Conservation (phyloP, 2,113 vertebrate species). For the Vidua chalybeata region DNA sequence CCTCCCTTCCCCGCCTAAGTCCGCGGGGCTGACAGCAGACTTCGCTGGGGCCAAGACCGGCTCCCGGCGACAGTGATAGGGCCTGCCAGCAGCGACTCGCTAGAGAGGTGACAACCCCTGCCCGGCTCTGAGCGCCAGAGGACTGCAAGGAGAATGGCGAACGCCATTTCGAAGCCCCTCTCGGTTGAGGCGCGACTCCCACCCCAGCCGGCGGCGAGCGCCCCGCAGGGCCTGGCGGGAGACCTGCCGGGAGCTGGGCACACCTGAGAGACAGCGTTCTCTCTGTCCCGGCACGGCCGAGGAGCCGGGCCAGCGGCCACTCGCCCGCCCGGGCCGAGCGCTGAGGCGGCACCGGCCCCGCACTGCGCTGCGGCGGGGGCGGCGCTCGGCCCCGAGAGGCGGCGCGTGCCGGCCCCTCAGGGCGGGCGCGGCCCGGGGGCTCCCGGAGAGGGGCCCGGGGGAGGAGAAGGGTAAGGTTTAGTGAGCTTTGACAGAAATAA, state of each 20-base stretch:
- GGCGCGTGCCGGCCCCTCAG: neutral
- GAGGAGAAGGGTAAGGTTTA: fast-evolving
- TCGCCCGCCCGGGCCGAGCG: fast-evolving
- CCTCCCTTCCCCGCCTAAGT: neutral
- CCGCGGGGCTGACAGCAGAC: neutral
- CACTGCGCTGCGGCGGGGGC: fast-evolving
- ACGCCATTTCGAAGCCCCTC: neutral
- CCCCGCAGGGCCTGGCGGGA: too few species aligned
- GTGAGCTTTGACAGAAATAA: neutral
- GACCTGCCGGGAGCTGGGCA: neutral
- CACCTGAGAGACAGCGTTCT: neutral
- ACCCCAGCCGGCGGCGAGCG: neutral
- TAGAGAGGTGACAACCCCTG: neutral
- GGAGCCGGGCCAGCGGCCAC: fast-evolving
- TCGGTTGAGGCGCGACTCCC: neutral
- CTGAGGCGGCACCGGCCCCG: too few species aligned
- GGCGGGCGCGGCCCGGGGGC: neutral
- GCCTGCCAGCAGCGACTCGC: neutral
- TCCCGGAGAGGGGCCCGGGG: neutral
- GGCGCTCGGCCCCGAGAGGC: neutral
- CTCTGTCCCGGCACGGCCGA: neutral
- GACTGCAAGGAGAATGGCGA: neutral
- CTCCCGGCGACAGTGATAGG: neutral
- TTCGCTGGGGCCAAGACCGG: too few species aligned
- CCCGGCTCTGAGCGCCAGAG: neutral